A percentile compares a stretch with the other conserved stretches of the same genome.
These are phyloP conservation scores for Cheilosia pagana DNA, from an alignment of 2,888 invertebrate genomes.

Conservation along the genomic window DNA sequence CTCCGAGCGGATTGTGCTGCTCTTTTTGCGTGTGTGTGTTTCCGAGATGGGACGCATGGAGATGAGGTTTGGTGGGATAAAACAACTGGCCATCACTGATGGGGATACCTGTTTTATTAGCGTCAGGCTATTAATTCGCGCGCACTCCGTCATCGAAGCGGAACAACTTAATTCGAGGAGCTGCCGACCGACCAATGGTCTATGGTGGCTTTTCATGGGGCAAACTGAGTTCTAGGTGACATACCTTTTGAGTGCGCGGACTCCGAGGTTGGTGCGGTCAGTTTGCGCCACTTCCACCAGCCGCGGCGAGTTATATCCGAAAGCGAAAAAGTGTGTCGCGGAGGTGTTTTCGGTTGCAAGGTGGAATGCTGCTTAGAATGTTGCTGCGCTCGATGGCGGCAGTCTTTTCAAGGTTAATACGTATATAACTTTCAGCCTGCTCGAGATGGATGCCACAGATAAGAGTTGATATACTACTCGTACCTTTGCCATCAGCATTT, in stretches of 20 bases:
- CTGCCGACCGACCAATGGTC: conserved; percentile 28
- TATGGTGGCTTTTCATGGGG: conserved; percentile 9
- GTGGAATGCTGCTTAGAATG: conserved; percentile 67
- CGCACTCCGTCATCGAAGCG: conserved; percentile 45
- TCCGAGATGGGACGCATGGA: conserved; percentile 18
- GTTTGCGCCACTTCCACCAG: conserved; percentile 58
- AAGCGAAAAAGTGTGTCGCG: conserved; percentile 63
- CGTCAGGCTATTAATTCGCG: conserved; percentile 43
- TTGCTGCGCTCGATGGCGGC: conserved; percentile 45
- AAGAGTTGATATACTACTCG: too few species aligned
- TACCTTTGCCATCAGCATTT: too few species aligned
- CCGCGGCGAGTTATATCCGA: conserved; percentile 51
- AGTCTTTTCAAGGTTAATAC: conserved; percentile 66
- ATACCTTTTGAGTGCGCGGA: conserved; percentile 53
- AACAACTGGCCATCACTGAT: conserved; percentile 10
- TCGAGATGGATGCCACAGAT: conserved; percentile 5
- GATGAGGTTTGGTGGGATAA: conserved; percentile 30
- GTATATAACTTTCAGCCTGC: conserved; percentile 28
- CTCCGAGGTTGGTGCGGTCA: conserved; percentile 21
- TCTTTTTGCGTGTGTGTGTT: conserved; percentile 16
- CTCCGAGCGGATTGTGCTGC: conserved; percentile 16
- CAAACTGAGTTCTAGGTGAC: conserved; percentile 60
- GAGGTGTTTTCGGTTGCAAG: conserved; percentile 56
- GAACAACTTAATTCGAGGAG: conserved; percentile 58
- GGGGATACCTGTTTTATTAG: conserved; percentile 49